Conservation (phyloP, 2,888 invertebrate species). For the Listrodromus nycthemerus region DNA sequence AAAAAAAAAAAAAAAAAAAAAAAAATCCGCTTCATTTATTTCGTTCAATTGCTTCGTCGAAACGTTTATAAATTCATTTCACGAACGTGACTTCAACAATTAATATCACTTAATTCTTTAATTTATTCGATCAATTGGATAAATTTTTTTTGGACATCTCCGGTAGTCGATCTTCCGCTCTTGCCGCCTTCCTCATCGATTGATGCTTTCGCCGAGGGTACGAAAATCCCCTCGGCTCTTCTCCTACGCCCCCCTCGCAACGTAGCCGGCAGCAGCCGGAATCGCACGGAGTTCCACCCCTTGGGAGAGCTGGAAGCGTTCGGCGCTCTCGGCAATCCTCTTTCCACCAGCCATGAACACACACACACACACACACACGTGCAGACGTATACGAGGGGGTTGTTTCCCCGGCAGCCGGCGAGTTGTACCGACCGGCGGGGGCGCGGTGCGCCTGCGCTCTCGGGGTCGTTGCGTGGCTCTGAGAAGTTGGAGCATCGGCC, state of each 20-base stretch:
- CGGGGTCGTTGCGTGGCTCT: slow-evolving; percentile 67
- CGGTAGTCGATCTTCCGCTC: background rate
- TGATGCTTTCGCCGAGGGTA: background rate
- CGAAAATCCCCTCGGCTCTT: slow-evolving; percentile 18
- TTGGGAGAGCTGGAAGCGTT: slow-evolving; percentile 47
- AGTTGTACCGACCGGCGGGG: slow-evolving; percentile 59
- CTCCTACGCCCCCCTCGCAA: background rate
- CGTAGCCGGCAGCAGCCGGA: slow-evolving; percentile 9
- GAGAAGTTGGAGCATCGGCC: slow-evolving; percentile 42
- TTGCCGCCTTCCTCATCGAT: background rate
- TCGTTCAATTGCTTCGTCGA: too few relatives aligned
- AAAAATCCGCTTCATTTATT: too few relatives aligned
- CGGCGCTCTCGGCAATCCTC: slow-evolving; percentile 52
- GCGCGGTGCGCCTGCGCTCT: slow-evolving; percentile 64
- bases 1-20: too few relatives aligned
- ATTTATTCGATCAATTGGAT: background rate
- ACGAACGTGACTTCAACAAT: too few relatives aligned
- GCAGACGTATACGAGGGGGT: slow-evolving; percentile 49
- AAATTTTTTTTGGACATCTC: background rate
- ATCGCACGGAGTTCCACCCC: slow-evolving; percentile 32
- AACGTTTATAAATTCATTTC: too few relatives aligned
- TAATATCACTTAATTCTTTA: background rate
- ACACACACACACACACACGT: slow-evolving; percentile 20
- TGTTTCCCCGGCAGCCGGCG: slow-evolving; percentile 59
- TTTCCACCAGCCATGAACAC: slow-evolving; percentile 50